phyloP scores from a whole-genome alignment of 1,140 invertebrate species.

The Neuroterus valhalla region DNA sequence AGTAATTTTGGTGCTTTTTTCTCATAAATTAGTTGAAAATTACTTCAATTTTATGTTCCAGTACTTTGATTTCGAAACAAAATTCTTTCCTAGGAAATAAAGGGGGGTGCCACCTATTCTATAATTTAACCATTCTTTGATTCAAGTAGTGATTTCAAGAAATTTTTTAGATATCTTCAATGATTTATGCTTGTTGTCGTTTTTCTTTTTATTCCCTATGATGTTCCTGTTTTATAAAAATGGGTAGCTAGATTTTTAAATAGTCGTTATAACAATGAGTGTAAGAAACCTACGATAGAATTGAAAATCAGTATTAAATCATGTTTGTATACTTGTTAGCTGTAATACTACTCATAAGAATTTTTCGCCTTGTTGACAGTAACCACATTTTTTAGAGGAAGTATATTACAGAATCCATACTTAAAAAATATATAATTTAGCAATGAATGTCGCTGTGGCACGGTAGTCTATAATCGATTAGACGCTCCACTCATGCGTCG shows the following conservation, averaged over 20 bases:
- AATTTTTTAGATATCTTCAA: background rate
- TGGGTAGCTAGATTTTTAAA: constrained; percentile 12
- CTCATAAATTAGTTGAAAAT: too few relatives aligned
- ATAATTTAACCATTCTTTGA: too few relatives aligned
- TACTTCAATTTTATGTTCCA: too few relatives aligned
- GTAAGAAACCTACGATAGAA: constrained; percentile 9
- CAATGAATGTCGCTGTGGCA: too few relatives aligned
- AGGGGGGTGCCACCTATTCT: too few relatives aligned
- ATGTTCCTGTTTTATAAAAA: constrained; percentile 2
- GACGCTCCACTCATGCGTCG: too few relatives aligned
- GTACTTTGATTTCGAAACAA: too few relatives aligned
- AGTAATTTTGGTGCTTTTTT: too few relatives aligned
- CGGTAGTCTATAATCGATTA: too few relatives aligned
- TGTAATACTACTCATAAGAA: constrained; percentile 1
- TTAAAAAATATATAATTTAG: too few relatives aligned
- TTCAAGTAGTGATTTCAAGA: background rate
- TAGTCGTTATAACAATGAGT: background rate
- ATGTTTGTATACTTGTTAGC: constrained; percentile 17
- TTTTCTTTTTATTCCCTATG: background rate
- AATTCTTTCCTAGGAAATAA: too few relatives aligned
- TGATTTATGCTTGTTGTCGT: background rate
- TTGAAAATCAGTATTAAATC: constrained; percentile 10
- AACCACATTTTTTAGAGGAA: background rate
- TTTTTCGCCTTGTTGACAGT: background rate
- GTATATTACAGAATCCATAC: background rate